These are phyloP conservation scores for Myrmophylax atrothorax DNA, from an alignment of 2,113 vertebrate species.

Conservation along the genomic window DNA sequence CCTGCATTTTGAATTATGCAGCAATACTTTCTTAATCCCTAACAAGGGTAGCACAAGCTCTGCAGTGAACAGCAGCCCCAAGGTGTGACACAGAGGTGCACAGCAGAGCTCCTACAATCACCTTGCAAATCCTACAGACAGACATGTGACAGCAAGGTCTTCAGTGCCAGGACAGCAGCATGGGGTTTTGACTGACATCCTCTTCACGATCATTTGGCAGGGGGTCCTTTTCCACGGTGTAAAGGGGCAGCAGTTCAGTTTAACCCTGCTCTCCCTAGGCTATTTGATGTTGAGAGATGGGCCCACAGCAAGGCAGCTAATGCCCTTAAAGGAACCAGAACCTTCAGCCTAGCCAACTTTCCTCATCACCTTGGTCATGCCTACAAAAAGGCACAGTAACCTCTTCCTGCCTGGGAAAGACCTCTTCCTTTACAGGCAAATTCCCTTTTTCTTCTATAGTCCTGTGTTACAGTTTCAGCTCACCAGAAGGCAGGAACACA, in stretches of 20 bases:
- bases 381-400: not conserved
- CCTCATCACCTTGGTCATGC: not conserved
- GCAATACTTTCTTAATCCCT: conserved; percentile 12
- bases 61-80: not conserved
- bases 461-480: not conserved
- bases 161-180: accelerated
- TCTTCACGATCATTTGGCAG: not conserved
- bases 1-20: conserved; percentile 42
- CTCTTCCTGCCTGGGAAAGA: not conserved
- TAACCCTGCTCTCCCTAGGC: not conserved
- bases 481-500: not conserved
- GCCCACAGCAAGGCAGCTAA: not conserved
- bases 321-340: not conserved
- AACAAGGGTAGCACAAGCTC: not conserved
- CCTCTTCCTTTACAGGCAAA: not conserved
- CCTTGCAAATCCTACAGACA: not conserved
- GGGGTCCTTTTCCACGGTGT: not conserved
- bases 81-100: not conserved
- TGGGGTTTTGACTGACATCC: not conserved
- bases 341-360: not conserved
- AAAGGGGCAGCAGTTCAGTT: not conserved
- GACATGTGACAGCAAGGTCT: not conserved
- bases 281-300: not conserved
- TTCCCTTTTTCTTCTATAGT: not conserved
- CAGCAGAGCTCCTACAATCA: not conserved